Evolutionary conservation across 1,140 invertebrate species (phyloP), one percentile per base, ranked within the genome.

Genomic region (Drosophila persimilis): DNA sequence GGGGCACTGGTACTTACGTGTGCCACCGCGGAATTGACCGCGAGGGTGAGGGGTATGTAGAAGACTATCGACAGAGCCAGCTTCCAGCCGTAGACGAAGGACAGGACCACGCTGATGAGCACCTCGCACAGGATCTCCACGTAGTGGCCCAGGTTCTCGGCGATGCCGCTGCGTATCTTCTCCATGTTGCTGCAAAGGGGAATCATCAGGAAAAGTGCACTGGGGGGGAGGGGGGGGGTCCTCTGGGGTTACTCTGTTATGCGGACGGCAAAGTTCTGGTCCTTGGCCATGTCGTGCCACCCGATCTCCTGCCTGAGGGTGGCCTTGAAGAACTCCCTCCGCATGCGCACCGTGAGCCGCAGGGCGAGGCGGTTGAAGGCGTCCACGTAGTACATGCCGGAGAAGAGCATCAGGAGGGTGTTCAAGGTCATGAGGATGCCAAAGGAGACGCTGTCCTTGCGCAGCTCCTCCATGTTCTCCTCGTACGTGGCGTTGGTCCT

Each of bases 221-320:
- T 17, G 6, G 15, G 0, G 15, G 15, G 15, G 15, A 15, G 15
- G 15, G 15, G 15, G 15, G 0, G 15, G 15, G 15, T 15, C 15
- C 15, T 15, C 15, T 15, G 15, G 15, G 15, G 93, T 90, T 80
- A 98, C 97, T 98, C 97, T 20, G 97, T 95, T 35, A 98, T 94
- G 79, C 95, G 93, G 22, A 95, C 95, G 17, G 97, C 97, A 86
- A 98, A 96, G 92, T 98, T 97, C 77, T 97, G 96, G 46, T 96
- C 95, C 54, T 96, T 95, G 73, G 88, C 69, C 5, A 95, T 95
- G 89, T 98, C 97, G 91, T 97, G 98, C 96, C 97, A 98, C 2
- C 95, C 93, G 77, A 98, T 96, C 83, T 98, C 97, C 90, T 98
- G 97, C 50, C 95, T 93, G 7, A 98, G 90, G 0, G 97, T 94